Evolutionary conservation across 2,113 vertebrate species (phyloP), one percentile per base, ranked within the genome.

Genomic region (Acanthochromis polyacanthus): DNA sequence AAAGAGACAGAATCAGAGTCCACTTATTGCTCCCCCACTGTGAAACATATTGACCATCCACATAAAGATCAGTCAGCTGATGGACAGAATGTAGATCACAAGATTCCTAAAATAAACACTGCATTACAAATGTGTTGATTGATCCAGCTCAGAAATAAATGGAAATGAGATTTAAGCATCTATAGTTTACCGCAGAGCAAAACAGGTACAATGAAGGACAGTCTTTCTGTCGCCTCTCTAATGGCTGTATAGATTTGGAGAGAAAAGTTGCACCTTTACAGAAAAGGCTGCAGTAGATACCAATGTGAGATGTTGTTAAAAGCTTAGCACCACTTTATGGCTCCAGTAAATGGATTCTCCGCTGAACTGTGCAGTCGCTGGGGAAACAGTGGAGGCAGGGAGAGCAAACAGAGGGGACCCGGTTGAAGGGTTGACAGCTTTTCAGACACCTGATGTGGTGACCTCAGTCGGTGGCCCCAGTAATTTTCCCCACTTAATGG

Each of bases 291-390:
- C 3, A 59, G 43, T 81, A 68, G 45, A 84, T 32, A 53, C 40
- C 75, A 43, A 78, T 2, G 82, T 89, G 88, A 81, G 86, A 89
- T 76, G 87, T 36, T 84, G 89, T 87, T 88, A 90, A 91, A 84
- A 86, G 87, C 79, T 77, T 66, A 67, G 74, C 58, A 65, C 51
- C 71, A 74, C 67, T 89, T 89, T 82, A 84, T 76, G 75, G 82
- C 65, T 80, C 66, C 69, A 61, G 83, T 46, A 71, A 89, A 89
- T 79, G 75, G 90, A 90, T 91, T 90, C 84, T 78, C 65, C 52
- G 73, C 63, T 30, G 16, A 78, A 78, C 56, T 51, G 68, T 59
- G 38, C 5, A n/a, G 69, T 91, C 88, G 65, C 90, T 57, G 51
- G 65, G 87, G 85, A 89, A 84, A 90, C 85, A 10, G 57, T 2